Conservation (phyloP, 2,113 vertebrate species). For the Serinus canaria region DNA sequence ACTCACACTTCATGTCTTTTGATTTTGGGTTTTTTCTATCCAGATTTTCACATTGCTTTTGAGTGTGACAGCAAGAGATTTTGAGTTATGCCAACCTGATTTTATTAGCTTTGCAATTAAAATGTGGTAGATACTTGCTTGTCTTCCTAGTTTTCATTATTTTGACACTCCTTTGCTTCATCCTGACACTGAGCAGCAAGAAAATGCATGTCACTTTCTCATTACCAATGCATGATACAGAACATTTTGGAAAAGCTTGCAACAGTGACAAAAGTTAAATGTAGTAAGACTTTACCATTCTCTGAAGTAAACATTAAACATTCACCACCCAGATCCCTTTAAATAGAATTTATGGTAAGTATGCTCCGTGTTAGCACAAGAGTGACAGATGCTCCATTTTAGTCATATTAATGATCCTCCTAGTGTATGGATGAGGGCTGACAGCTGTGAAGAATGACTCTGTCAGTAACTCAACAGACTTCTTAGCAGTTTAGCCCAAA, state of each 20-base stretch:
- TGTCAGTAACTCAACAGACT: slow-evolving; percentile 24
- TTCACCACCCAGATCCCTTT: background rate
- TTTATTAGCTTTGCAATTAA: background rate
- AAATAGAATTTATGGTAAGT: background rate
- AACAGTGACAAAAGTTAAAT: background rate
- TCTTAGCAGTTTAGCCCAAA: background rate
- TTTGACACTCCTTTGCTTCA: slow-evolving; percentile 1
- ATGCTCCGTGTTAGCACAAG: background rate
- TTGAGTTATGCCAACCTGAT: background rate
- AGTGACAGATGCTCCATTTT: slow-evolving; percentile 19
- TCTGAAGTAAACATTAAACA: background rate
- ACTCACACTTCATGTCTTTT: background rate
- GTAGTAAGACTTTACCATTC: background rate
- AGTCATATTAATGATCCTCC: background rate
- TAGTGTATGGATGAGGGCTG: background rate
- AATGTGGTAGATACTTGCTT: background rate
- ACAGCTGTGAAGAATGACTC: slow-evolving; percentile 33
- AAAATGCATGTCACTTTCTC: background rate
- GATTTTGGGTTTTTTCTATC: background rate
- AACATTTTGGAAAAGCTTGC: background rate
- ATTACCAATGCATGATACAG: background rate
- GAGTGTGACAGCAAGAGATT: background rate
- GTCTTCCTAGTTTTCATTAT: background rate
- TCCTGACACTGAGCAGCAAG: background rate
- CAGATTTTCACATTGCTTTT: background rate